phyloP scores from a whole-genome alignment of 1,140 invertebrate genomes.

The Anadara kagoshimensis region DNA sequence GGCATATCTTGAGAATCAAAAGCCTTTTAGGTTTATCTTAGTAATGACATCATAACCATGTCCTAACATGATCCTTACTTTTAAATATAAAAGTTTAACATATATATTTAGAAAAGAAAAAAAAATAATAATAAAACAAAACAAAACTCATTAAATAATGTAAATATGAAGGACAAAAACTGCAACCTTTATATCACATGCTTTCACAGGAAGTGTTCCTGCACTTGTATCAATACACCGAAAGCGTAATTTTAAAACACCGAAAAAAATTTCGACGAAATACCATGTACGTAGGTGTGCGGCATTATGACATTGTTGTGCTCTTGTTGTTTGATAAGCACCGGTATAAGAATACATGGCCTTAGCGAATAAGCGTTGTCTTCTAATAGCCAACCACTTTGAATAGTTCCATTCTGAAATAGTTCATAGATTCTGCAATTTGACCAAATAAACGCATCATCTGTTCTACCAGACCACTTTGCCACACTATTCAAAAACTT shows the following conservation, averaged over 20 bases:
- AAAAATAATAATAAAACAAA: no score
- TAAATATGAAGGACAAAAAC: background rate
- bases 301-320: constrained; percentile 11
- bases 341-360: no score
- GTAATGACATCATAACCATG: background rate
- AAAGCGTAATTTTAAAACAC: constrained; percentile 27
- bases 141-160: background rate
- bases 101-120: background rate
- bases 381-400: no score
- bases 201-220: constrained; percentile 4
- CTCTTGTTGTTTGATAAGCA: background rate
- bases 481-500: constrained; percentile 24
- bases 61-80: no score
- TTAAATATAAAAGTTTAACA: background rate
- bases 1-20: no score
- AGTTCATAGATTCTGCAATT: background rate
- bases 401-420: constrained; percentile 14
- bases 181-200: background rate
- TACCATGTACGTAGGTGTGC: constrained; percentile 18
- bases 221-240: constrained; percentile 14
- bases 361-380: no score
- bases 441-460: constrained; percentile 27
- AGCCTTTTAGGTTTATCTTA: no score
- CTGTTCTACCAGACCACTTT: constrained; percentile 21
- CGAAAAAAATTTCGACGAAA: constrained; percentile 24